A percentile compares a stretch with the other conserved stretches of the same genome.
These are phyloP conservation scores for Semaprochilodus insignis DNA, from an alignment of 2,797 vertebrate genomes.

Conservation along the genomic window DNA sequence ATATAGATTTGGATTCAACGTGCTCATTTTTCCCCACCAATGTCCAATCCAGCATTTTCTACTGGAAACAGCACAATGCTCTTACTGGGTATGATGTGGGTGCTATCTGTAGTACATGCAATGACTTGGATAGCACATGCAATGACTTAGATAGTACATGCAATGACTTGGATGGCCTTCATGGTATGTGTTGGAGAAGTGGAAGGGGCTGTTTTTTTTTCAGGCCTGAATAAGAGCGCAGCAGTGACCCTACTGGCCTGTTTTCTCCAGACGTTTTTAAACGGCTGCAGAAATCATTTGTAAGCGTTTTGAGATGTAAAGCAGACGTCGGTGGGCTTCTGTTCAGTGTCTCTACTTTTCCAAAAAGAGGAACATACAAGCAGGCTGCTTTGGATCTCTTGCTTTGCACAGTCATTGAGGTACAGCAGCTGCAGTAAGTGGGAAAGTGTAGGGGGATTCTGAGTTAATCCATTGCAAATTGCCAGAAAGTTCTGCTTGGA, in stretches of 20 bases:
- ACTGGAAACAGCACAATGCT: too few species aligned
- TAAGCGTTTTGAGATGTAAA: constrained; percentile 44
- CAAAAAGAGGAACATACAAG: neutral
- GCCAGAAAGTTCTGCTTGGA: neutral
- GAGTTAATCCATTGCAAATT: neutral
- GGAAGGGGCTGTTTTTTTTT: neutral
- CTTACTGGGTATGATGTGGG: too few species aligned
- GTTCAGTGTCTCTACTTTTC: constrained; percentile 6
- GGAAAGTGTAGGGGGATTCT: neutral
- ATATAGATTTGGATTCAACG: too few species aligned
- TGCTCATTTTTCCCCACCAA: too few species aligned
- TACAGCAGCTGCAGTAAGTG: constrained; percentile 23
- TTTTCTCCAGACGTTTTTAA: constrained; percentile 21
- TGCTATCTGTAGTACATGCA: too few species aligned
- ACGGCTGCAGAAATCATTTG: constrained; percentile 51
- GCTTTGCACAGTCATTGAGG: neutral
- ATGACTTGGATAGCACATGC: too few species aligned
- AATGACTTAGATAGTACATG: neutral
- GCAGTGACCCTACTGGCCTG: constrained; percentile 4
- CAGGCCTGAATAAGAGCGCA: neutral
- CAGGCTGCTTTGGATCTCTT: neutral
- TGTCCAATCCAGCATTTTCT: too few species aligned
- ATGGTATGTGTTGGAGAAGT: neutral
- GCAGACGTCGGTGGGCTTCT: constrained; percentile 27
- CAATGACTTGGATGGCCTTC: neutral